Base-by-base conservation (phyloP, 2,113 vertebrate genomes). In the Thymallus thymallus region DNA sequence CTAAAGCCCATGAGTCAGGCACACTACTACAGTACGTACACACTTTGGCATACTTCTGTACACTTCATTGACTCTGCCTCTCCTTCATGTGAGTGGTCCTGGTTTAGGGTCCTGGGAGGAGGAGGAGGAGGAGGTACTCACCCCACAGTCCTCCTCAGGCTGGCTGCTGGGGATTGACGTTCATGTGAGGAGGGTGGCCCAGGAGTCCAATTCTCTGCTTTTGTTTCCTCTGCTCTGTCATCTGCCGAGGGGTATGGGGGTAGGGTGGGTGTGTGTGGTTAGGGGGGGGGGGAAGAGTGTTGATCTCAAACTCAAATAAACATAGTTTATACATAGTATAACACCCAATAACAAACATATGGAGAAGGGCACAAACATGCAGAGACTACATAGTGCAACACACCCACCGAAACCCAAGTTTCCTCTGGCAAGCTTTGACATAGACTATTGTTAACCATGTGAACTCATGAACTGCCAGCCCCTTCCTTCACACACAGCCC, bases 151-250 rank as follows among this genome's bases (percentile, higher is more conserved):
- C 6, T 45, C 71, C 55, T 93, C 84, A 98, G 0, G 96, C 97
- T 0, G 98, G 96, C 61, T 96, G 97, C 92, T 99, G 98, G n/a
- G 96, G 95, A 85, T 97, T 98, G 86, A 96, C 94, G 77, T 96
- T 98, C 89, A 96, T 85, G 90, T 98, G 95, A 41, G 94, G 94
- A 45, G 97, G 96, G 85, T 98, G 96, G 64, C 98, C 97, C 12
- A 99, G 94, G 74, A 99, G 96, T 12, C 98, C 97, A 13, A 98
- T 97, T 75, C 98, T 92, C 84, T 99, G 98, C 82, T 99, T 99
- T 89, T 99, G 97, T 90, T 99, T 99, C 91, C 98, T 96, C 91
- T 99, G 97, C 84, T 99, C 98, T 0, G 97, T 99, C 98, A 99
- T 99, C 98, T 99, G 92, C 78, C 91, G 85, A 92, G 26, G 60